A percentile compares a stretch with the other conserved stretches of the same genome.
These are phyloP conservation scores for Rhyacophila brunnea DNA, from an alignment of 1,140 invertebrate genomes.

Conservation along the genomic window DNA sequence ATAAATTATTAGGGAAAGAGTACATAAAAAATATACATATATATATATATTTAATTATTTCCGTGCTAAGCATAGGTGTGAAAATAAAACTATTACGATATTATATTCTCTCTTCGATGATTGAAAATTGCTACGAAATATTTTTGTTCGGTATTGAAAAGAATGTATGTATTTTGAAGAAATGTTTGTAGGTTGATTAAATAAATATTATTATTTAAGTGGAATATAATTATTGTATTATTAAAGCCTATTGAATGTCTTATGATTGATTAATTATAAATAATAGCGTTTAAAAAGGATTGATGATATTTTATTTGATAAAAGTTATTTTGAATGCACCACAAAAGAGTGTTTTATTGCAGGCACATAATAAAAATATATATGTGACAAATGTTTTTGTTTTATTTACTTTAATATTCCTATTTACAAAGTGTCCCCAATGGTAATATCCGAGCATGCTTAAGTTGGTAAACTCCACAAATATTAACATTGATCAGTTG, in stretches of 20 bases:
- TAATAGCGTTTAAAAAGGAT: slow-evolving; percentile 24
- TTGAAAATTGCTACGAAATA: background rate
- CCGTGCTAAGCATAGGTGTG: background rate
- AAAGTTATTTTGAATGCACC: slow-evolving; percentile 24
- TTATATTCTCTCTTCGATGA: background rate
- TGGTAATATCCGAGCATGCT: no score
- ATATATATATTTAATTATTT: background rate
- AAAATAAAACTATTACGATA: background rate
- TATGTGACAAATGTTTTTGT: slow-evolving; percentile 12
- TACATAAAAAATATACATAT: background rate
- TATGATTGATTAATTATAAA: slow-evolving; percentile 34
- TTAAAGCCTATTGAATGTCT: slow-evolving; percentile 35
- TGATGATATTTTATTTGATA: slow-evolving; percentile 13
- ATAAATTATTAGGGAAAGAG: background rate
- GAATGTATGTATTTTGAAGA: background rate
- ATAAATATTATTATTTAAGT: background rate
- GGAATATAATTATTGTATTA: slow-evolving; percentile 6
- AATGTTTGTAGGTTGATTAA: background rate
- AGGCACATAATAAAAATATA: slow-evolving; percentile 26
- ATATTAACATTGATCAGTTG: no score
- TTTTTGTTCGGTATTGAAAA: background rate
- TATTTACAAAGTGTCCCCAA: no score
- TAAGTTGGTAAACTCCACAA: no score
- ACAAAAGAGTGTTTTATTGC: slow-evolving; percentile 17
- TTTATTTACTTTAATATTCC: no score